These are phyloP conservation scores for Prolemur simus DNA, from an alignment of 2,113 vertebrate genomes.

Conservation along the genomic window DNA sequence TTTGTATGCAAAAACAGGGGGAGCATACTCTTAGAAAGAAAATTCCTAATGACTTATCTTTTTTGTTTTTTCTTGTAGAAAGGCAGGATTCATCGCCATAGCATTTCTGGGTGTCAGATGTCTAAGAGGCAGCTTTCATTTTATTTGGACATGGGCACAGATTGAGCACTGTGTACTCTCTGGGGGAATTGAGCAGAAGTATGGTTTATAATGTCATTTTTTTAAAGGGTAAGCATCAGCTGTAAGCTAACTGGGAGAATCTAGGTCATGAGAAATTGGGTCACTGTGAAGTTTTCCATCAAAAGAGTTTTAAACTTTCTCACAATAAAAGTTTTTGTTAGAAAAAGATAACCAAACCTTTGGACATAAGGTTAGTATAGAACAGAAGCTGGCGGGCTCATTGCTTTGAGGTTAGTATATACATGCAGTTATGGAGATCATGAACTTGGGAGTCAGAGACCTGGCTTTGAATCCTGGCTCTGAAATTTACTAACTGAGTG, in stretches of 20 bases:
- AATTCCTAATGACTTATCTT: background rate
- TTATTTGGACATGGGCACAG: background rate
- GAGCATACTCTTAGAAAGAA: background rate
- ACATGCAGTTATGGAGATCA: background rate
- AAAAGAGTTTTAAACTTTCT: conserved; percentile 17
- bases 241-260: background rate
- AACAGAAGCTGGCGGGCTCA: background rate
- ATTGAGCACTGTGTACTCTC: background rate
- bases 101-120: background rate
- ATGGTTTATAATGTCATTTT: background rate
- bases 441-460: background rate
- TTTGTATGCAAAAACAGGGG: background rate
- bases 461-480: background rate
- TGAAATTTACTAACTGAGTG: background rate
- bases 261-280: conserved; percentile 36
- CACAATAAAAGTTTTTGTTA: background rate
- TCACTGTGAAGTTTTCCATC: conserved; percentile 10
- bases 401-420: background rate
- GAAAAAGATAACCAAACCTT: background rate
- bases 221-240: background rate
- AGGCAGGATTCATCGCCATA: background rate
- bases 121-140: background rate
- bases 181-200: background rate
- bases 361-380: background rate
- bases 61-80: background rate